phyloP scores from a whole-genome alignment of 2,797 vertebrate genomes.

The Podargus strigoides region DNA sequence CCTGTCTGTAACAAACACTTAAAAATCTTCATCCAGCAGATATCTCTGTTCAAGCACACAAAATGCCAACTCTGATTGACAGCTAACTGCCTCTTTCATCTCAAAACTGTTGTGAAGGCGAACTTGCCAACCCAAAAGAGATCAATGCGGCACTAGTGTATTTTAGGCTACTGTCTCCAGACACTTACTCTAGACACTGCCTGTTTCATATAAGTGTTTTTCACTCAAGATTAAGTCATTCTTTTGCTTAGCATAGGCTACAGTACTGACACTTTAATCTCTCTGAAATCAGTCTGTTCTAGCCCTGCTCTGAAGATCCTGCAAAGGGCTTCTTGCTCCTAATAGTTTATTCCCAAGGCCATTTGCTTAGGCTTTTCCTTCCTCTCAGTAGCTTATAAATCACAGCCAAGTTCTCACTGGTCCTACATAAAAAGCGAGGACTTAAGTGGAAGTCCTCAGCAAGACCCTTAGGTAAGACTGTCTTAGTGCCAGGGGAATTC shows the following conservation, averaged over 20 bases:
- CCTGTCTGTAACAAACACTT: background rate
- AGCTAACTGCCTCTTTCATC: conserved; percentile 9
- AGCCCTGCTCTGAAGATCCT: background rate
- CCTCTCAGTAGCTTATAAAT: background rate
- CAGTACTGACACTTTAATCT: background rate
- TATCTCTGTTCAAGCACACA: background rate
- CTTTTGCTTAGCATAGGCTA: background rate
- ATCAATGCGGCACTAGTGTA: background rate
- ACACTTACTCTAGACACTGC: too few relatives aligned
- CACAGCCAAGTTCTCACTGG: background rate
- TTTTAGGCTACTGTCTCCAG: conserved; percentile 7
- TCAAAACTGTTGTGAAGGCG: background rate
- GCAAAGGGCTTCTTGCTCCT: background rate
- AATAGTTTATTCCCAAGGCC: background rate
- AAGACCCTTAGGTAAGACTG: background rate
- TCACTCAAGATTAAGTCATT: background rate
- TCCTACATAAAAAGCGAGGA: background rate
- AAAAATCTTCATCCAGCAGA: background rate
- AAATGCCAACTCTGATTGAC: background rate
- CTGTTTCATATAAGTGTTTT: background rate
- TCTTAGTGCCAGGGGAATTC: background rate
- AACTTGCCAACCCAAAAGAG: background rate
- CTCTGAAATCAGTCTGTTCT: background rate
- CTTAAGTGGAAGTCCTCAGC: background rate
- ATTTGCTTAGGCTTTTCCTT: background rate